Evolutionary conservation across 2,797 vertebrate genomes (phyloP), one percentile per base, ranked within the genome.

Genomic region (Neomorphus geoffroyi): DNA sequence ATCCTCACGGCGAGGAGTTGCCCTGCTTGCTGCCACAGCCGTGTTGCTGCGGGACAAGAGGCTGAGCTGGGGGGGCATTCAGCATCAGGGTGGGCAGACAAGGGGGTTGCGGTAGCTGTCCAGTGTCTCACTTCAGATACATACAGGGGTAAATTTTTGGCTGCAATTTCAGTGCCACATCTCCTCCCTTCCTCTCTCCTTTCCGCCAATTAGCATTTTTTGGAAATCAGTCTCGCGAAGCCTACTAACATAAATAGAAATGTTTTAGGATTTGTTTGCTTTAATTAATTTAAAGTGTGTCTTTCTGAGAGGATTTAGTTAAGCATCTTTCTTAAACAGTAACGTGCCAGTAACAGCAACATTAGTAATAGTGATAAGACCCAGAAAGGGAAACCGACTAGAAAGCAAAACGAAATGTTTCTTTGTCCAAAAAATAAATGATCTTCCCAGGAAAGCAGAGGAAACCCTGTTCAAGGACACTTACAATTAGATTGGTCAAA

Each of bases 261-360:
- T 73, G 81, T 57, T 91, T 95, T 87, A 92, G 86, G 57, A 85
- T 89, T 87, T 96, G 93, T 96, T 96, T 96, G 90, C 82, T 96
- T 94, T 91, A 94, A 93, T 92, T 94, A 88, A 71, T 75, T 61
- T 32, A 83, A 93, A 96, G 65, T 56, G 41, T 66, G 43, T 80
- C 79, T 94, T 93, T 95, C 75, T 94, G 84, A 82, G 83, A 45
- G 54, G 84, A 83, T 95, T 96, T 94, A 66, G 92, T 95, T 96
- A 94, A 96, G 87, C 74, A 82, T 90, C 84, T 96, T 88, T 87
- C 88, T 93, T 89, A 82, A 96, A 85, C 69, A 80, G 41, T 61
- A 69, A 69, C 13, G 84, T 94, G 92, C 91, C 96, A 93, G 92
- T 93, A 94, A 92, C 86, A 97, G 93, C 96, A 95, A 88, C 41